A percentile compares a stretch with the other conserved stretches of the same genome.
phyloP scores from a whole-genome alignment of 2,113 vertebrate genomes.

The Proteles cristata region DNA sequence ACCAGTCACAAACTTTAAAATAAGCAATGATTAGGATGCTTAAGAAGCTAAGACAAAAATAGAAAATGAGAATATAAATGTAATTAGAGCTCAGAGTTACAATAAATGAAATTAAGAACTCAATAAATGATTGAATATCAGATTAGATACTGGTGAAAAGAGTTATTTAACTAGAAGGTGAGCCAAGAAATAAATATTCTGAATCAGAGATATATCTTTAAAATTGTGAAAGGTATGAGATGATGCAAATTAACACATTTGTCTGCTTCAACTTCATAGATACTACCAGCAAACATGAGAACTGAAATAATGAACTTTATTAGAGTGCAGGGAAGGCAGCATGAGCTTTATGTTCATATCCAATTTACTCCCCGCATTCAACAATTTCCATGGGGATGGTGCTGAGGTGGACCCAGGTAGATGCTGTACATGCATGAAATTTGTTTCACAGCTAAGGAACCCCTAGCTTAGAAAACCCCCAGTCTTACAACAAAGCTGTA shows the following conservation, averaged over 20 bases:
- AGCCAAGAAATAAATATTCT: background rate
- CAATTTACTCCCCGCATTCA: too few relatives aligned
- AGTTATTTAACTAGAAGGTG: background rate
- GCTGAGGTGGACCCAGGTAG: background rate
- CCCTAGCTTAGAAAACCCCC: background rate
- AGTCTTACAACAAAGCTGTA: background rate
- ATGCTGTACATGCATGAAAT: background rate
- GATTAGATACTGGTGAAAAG: background rate
- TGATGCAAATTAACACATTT: background rate
- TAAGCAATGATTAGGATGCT: background rate
- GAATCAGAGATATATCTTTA: background rate
- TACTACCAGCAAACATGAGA: background rate
- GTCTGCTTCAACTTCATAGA: background rate
- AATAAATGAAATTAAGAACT: background rate
- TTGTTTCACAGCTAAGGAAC: background rate
- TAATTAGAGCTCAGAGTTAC: background rate
- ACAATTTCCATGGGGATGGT: background rate
- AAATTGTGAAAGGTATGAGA: background rate
- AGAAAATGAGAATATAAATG: background rate
- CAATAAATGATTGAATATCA: background rate
- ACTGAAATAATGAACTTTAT: background rate
- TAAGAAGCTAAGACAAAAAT: background rate
- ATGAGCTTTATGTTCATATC: background rate
- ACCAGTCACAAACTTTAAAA: background rate
- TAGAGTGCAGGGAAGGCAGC: background rate